Conservation (phyloP, 2,888 invertebrate species). For the Pheosia gnoma region DNA sequence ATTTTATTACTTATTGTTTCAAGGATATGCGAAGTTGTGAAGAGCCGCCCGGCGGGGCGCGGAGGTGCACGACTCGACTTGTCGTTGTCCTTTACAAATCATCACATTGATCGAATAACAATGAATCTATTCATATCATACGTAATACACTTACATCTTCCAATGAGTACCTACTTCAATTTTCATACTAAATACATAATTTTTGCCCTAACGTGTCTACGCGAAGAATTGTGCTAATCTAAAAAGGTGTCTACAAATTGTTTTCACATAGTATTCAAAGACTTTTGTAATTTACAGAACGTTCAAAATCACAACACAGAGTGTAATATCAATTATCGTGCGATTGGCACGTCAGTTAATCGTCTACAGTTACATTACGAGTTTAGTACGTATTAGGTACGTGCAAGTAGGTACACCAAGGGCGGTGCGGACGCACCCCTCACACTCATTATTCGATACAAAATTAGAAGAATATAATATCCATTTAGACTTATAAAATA, state of each 20-base stretch:
- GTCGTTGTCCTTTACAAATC: slow-evolving; percentile 80
- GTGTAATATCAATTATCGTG: slow-evolving; percentile 84
- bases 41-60: slow-evolving; percentile 64
- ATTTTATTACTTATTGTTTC: slow-evolving; percentile 84
- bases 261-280: slow-evolving; percentile 69
- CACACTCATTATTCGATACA: slow-evolving; percentile 72
- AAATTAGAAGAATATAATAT: slow-evolving; percentile 84
- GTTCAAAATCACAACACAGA: slow-evolving; percentile 85
- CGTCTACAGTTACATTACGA: slow-evolving; percentile 70
- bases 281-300: slow-evolving; percentile 82
- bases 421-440: slow-evolving; percentile 37
- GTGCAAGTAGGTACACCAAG: slow-evolving; percentile 42
- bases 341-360: slow-evolving; percentile 73
- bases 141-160: slow-evolving; percentile 71
- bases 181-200: slow-evolving; percentile 79
- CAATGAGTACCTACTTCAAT: slow-evolving; percentile 72
- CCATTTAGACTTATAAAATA: slow-evolving; percentile 81
- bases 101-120: slow-evolving; percentile 80
- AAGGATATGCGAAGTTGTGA: slow-evolving; percentile 84
- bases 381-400: slow-evolving; percentile 65
- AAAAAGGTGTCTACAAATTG: slow-evolving; percentile 78
- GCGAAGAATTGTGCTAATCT: slow-evolving; percentile 84
- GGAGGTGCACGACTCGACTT: slow-evolving; percentile 64
- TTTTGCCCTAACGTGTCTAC: slow-evolving; percentile 80
- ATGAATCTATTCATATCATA: slow-evolving; percentile 72